Percentiles rank a stretch among this genome's conserved stretches.
Evolutionary conservation across 2,797 vertebrate species (phyloP).

Genomic region (Arremon aurantiirostris): DNA sequence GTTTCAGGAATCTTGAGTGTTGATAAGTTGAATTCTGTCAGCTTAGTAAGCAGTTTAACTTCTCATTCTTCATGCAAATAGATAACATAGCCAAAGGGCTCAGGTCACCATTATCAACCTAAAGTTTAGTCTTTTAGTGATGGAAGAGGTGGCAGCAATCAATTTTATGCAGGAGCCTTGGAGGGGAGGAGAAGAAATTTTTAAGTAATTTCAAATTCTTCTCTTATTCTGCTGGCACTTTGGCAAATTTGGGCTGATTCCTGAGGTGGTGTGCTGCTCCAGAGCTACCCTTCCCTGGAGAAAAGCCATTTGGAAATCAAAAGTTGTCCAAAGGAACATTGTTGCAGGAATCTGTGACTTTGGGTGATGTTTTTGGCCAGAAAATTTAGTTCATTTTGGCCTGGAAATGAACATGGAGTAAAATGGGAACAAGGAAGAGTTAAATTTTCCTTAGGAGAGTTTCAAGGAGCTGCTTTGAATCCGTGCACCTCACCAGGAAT

Average conservation of each 20-base stretch:
- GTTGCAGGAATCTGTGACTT: not conserved
- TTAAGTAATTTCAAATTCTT: not conserved
- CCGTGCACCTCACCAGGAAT: rapidly evolving
- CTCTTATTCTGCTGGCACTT: not conserved
- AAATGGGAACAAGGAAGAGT: not conserved
- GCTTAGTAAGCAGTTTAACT: not conserved
- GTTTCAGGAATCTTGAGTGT: not conserved
- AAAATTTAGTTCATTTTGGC: not conserved
- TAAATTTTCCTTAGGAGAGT: not conserved
- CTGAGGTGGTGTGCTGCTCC: not conserved
- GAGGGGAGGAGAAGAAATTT: not conserved
- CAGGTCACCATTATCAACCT: not conserved
- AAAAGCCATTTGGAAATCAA: not conserved
- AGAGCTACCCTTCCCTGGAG: not conserved
- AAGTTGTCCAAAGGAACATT: not conserved
- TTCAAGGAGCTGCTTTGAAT: not conserved
- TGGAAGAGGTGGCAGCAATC: not conserved
- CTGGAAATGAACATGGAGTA: not conserved
- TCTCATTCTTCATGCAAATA: not conserved
- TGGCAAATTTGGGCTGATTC: not conserved
- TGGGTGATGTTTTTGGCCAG: not conserved
- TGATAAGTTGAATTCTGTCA: not conserved
- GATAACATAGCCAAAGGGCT: not conserved
- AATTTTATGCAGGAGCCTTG: not conserved
- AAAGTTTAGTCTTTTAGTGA: not conserved